These are phyloP conservation scores for Lepidurus couesii DNA, from an alignment of 1,140 invertebrate species.

Conservation along the genomic window DNA sequence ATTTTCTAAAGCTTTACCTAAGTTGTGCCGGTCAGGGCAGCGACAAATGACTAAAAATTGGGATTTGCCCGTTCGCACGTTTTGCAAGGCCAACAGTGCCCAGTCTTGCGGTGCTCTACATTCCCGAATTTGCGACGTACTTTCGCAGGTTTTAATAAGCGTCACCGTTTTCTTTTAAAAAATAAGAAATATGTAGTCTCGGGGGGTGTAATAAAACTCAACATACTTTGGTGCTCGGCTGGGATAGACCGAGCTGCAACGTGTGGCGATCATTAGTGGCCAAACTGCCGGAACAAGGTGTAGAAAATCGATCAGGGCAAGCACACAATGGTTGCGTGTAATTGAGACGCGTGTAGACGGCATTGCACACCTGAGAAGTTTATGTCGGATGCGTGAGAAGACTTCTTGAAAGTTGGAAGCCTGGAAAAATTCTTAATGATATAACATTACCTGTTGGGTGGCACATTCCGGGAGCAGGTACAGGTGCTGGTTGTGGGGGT, in stretches of 20 bases:
- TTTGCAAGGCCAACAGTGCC: slow-evolving; percentile 84
- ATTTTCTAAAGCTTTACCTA: slow-evolving; percentile 55
- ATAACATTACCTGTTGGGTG: slow-evolving; percentile 68
- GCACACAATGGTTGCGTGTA: slow-evolving; percentile 87
- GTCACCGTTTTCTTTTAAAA: slow-evolving; percentile 61
- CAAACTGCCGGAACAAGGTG: slow-evolving; percentile 80
- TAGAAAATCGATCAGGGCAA: slow-evolving; percentile 74
- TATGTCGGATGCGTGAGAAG: slow-evolving; percentile 27
- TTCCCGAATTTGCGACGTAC: slow-evolving; percentile 77
- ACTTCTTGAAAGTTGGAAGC: not conserved
- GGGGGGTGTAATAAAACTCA: not conserved
- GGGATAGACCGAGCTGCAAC: slow-evolving; percentile 59
- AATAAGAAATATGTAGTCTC: not conserved
- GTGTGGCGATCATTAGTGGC: slow-evolving; percentile 86
- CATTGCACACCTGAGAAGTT: slow-evolving; percentile 72
- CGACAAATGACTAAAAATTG: slow-evolving; percentile 89
- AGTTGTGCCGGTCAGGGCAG: slow-evolving; percentile 73
- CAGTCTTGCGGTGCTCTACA: slow-evolving; percentile 82
- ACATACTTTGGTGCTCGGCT: slow-evolving; percentile 32
- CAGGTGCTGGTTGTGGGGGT: slow-evolving; percentile 87
- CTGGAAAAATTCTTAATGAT: not conserved
- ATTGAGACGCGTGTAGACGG: slow-evolving; percentile 82
- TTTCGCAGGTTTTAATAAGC: slow-evolving; percentile 86
- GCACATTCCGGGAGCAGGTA: slow-evolving; percentile 85
- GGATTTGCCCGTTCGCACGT: slow-evolving; percentile 84